Evolutionary conservation across 2,888 invertebrate genomes (phyloP).

Genomic region (Copidosoma aretas): DNA sequence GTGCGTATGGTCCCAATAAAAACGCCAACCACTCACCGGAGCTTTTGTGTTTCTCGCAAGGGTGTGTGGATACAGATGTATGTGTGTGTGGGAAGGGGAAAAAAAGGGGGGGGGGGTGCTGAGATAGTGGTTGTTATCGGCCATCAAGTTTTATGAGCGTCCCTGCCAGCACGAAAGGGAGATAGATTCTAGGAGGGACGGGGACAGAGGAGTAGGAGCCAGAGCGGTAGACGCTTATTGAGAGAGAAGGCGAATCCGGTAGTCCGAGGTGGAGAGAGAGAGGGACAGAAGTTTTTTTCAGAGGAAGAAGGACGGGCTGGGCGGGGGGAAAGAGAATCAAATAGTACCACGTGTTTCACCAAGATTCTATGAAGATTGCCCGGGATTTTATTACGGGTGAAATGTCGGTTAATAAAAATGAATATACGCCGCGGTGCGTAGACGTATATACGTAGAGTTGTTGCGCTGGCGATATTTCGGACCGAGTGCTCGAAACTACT

Average conservation of each 20-base stretch:
- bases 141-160: constrained; percentile 63
- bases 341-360: constrained; percentile 59
- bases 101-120: too few relatives aligned
- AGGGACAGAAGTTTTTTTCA: constrained; percentile 1
- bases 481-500: constrained; percentile 31
- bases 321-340: constrained; percentile 42
- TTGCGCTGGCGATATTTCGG: constrained; percentile 27
- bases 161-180: constrained; percentile 40
- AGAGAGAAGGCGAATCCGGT: constrained; percentile 21
- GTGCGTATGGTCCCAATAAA: constrained; percentile 62
- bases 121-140: constrained; percentile 62
- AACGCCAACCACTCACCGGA: constrained; percentile 60
- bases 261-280: constrained; percentile 17
- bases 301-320: not conserved
- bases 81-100: constrained; percentile 39
- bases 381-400: constrained; percentile 62
- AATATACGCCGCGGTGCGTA: constrained; percentile 50
- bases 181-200: too few relatives aligned
- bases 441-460: not conserved
- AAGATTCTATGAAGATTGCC: constrained; percentile 64
- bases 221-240: constrained; percentile 22
- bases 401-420: constrained; percentile 64
- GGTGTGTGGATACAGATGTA: constrained; percentile 35
- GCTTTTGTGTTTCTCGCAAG: constrained; percentile 57
- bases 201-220: constrained; percentile 3